Percentiles rank a stretch among this genome's conserved stretches.
These are phyloP conservation scores for Branchinecta lynchi DNA, from an alignment of 1,140 invertebrate species.

Conservation along the genomic window DNA sequence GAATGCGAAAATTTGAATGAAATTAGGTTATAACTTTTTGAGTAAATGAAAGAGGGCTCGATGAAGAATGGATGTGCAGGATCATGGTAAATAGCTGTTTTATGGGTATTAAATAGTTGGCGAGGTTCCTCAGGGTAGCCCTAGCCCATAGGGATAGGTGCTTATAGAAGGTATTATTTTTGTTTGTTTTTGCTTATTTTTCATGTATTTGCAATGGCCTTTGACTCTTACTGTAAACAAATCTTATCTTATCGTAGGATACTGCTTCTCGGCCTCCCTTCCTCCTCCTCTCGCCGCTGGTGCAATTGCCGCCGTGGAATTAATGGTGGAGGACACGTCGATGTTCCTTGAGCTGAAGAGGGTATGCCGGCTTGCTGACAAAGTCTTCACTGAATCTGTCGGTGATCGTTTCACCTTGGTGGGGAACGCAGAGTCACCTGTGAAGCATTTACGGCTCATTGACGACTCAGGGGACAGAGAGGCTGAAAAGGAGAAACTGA, in stretches of 20 bases:
- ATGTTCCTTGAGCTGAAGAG: conserved; percentile 42
- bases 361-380: not conserved
- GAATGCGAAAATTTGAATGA: too few relatives aligned
- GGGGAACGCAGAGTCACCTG: not conserved
- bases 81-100: too few relatives aligned
- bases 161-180: too few relatives aligned
- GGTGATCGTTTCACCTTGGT: not conserved
- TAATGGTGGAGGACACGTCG: conserved; percentile 50
- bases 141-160: too few relatives aligned
- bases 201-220: too few relatives aligned
- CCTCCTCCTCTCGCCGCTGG: conserved; percentile 78
- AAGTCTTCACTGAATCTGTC: not conserved
- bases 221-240: too few relatives aligned
- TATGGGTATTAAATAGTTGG: too few relatives aligned
- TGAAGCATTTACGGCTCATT: not conserved
- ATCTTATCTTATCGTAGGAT: conserved; percentile 40
- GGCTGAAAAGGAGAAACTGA: not conserved
- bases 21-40: too few relatives aligned
- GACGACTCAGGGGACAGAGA: not conserved
- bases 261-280: conserved; percentile 93
- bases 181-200: too few relatives aligned
- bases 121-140: too few relatives aligned
- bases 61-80: too few relatives aligned
- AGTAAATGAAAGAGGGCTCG: too few relatives aligned
- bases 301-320: conserved; percentile 57